Conservation (phyloP, 2,797 vertebrate genomes). For the Salarias fasciatus region DNA sequence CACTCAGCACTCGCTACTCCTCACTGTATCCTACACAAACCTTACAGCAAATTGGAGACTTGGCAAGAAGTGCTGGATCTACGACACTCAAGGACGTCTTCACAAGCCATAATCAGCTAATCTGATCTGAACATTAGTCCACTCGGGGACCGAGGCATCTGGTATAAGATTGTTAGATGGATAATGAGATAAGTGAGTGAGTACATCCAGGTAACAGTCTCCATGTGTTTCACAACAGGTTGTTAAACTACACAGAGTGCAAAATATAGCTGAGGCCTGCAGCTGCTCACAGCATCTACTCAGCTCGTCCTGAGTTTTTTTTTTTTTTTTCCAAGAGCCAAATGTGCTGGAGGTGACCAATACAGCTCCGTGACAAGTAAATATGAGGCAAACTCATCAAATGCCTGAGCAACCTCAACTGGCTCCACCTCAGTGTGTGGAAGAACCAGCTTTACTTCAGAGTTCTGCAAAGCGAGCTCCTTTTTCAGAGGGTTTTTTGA, state of each 20-base stretch:
- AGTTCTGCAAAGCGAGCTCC: too few relatives aligned
- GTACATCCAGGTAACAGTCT: not conserved
- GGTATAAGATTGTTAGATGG: not conserved
- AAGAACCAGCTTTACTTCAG: too few relatives aligned
- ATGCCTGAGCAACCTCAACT: too few relatives aligned
- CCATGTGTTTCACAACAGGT: not conserved
- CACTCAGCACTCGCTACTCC: constrained; percentile 15
- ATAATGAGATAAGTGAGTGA: constrained; percentile 1
- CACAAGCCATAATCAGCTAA: constrained; percentile 6
- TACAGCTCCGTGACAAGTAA: too few relatives aligned
- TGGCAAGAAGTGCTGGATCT: constrained; percentile 22
- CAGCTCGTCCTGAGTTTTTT: too few relatives aligned
- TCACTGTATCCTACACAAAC: constrained; percentile 4
- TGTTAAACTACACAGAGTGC: not conserved
- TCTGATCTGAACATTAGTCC: constrained; percentile 6
- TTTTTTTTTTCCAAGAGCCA: too few relatives aligned
- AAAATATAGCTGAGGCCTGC: too few relatives aligned
- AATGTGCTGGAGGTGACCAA: too few relatives aligned
- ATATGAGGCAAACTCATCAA: too few relatives aligned
- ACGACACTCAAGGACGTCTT: constrained; percentile 13
- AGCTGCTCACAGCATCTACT: too few relatives aligned
- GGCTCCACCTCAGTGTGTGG: too few relatives aligned
- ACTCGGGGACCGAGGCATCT: not conserved
- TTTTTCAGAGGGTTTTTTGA: too few relatives aligned
- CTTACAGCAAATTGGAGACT: constrained; percentile 23